phyloP scores from a whole-genome alignment of 2,113 vertebrate genomes.

The Sinocyclocheilus grahami region DNA sequence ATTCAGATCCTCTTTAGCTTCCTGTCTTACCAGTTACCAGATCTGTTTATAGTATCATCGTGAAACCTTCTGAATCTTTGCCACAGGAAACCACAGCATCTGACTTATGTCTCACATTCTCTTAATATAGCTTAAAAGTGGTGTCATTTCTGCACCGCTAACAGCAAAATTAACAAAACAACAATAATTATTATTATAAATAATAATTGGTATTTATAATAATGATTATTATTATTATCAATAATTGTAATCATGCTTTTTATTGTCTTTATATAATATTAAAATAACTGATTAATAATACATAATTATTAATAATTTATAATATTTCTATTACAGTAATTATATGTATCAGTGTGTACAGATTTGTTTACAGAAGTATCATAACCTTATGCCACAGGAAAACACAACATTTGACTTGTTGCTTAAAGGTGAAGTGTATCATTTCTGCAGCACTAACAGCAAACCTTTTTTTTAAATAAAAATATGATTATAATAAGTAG shows the following conservation, averaged over 20 bases:
- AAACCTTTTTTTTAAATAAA: too few relatives aligned
- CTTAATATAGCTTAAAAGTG: not conserved
- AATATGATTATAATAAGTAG: too few relatives aligned
- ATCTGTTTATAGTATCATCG: not conserved
- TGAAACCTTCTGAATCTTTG: not conserved
- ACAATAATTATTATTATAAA: not conserved
- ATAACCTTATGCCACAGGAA: too few relatives aligned
- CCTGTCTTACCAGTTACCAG: conserved; percentile 1
- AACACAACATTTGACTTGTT: too few relatives aligned
- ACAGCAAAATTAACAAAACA: not conserved
- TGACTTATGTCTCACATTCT: not conserved
- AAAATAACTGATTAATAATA: too few relatives aligned
- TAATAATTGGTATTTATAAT: not conserved
- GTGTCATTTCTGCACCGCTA: not conserved
- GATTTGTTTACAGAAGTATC: too few relatives aligned
- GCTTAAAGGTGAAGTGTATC: too few relatives aligned
- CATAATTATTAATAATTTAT: too few relatives aligned
- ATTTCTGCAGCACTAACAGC: too few relatives aligned
- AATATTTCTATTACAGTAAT: too few relatives aligned
- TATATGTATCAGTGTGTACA: too few relatives aligned
- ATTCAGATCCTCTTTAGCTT: not conserved
- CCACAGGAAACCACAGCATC: conserved; percentile 28
- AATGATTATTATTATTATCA: not conserved
- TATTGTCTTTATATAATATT: too few relatives aligned
- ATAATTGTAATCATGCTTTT: not conserved